Evolutionary conservation across 2,888 invertebrate genomes (phyloP).

Genomic region (Nysson spinosus): DNA sequence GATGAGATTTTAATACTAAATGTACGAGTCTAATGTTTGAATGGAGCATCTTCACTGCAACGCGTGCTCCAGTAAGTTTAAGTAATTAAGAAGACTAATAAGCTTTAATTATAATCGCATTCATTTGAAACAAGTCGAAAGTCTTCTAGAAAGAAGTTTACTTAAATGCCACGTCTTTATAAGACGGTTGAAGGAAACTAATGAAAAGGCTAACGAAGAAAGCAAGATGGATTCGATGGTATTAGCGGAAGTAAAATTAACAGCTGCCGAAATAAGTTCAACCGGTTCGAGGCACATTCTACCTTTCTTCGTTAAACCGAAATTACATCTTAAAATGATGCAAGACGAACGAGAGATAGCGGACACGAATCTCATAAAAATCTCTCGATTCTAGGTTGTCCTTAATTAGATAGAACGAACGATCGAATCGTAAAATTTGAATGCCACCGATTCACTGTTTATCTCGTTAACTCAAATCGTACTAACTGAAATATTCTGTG

Average conservation of each 20-base stretch:
- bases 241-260: conserved; percentile 40
- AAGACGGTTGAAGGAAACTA: background rate
- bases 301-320: conserved; percentile 48
- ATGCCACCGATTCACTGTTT: conserved; percentile 6
- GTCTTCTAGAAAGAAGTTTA: too few species aligned
- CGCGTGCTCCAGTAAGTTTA: too few species aligned
- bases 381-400: conserved; percentile 25
- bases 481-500: background rate
- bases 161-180: too few species aligned
- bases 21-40: too few species aligned
- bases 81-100: too few species aligned
- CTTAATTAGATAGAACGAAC: conserved; percentile 37
- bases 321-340: conserved; percentile 25
- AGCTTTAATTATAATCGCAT: too few species aligned
- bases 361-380: conserved; percentile 46
- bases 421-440: conserved; percentile 16
- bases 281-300: conserved; percentile 43
- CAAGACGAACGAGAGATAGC: background rate
- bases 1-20: too few species aligned
- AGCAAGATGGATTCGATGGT: conserved; percentile 5
- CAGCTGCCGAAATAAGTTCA: conserved; percentile 42
- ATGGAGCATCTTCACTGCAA: too few species aligned
- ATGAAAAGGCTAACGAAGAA: background rate
- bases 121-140: too few species aligned
- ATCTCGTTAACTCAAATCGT: background rate